A percentile compares a stretch with the other conserved stretches of the same genome.
Conservation (phyloP, 2,888 invertebrate genomes). For the Oxytorus armatus region DNA sequence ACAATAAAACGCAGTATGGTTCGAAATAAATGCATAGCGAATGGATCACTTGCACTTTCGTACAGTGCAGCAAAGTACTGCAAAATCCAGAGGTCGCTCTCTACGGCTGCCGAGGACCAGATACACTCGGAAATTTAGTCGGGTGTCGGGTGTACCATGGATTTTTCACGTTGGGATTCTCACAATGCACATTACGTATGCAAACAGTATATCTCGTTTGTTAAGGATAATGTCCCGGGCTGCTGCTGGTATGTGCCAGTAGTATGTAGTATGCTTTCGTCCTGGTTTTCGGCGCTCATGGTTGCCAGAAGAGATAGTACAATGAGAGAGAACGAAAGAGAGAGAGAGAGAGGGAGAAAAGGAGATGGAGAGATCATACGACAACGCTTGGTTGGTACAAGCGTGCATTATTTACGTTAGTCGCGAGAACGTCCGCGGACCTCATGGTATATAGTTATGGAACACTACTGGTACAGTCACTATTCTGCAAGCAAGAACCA, state of each 20-base stretch:
- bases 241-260: conserved; percentile 32
- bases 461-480: conserved; percentile 16
- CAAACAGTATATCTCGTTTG: conserved; percentile 74
- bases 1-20: not conserved
- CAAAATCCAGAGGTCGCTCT: conserved; percentile 17
- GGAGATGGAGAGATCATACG: conserved; percentile 50
- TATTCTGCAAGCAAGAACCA: conserved; percentile 14
- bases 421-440: conserved; percentile 55
- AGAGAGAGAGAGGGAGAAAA: conserved; percentile 18
- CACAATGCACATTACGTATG: conserved; percentile 71
- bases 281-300: conserved; percentile 48
- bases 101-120: not conserved
- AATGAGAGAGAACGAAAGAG: conserved; percentile 27
- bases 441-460: conserved; percentile 16
- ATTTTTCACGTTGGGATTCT: conserved; percentile 61
- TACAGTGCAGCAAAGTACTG: not conserved
- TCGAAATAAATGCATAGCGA: not conserved
- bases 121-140: conserved; percentile 3
- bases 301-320: conserved; percentile 37
- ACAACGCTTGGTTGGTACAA: conserved; percentile 69
- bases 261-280: conserved; percentile 46
- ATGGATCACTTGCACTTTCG: not conserved
- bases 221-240: conserved; percentile 72
- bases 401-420: conserved; percentile 76
- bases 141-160: conserved; percentile 32